These are phyloP conservation scores for Erebia aethiops DNA, from an alignment of 2,888 invertebrate genomes.

Conservation along the genomic window DNA sequence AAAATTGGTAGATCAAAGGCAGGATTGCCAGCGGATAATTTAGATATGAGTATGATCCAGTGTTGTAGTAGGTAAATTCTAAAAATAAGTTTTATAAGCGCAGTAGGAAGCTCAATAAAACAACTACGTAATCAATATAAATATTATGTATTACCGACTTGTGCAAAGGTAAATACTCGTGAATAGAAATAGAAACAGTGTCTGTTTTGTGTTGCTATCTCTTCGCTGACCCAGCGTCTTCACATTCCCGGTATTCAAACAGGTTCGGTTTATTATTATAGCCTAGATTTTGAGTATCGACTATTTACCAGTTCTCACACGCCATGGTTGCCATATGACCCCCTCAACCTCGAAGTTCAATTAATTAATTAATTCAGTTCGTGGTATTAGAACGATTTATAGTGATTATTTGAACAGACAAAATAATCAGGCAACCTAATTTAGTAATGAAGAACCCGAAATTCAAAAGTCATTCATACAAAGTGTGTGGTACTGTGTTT, in stretches of 20 bases:
- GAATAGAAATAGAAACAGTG: not conserved
- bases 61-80: not conserved
- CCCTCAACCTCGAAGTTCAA: not conserved
- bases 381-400: constrained; percentile 2
- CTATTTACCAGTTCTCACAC: not conserved
- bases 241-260: not conserved
- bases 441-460: too few species aligned
- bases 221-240: not conserved
- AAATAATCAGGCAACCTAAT: not conserved
- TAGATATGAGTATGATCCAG: not conserved
- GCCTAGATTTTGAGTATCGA: not conserved
- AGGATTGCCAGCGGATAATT: not conserved
- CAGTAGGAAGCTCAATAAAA: not conserved
- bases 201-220: constrained; percentile 3
- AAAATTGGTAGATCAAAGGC: not conserved
- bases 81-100: not conserved
- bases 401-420: not conserved
- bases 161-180: constrained; percentile 4
- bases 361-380: not conserved
- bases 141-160: not conserved
- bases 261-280: constrained; percentile 1
- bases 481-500: too few species aligned
- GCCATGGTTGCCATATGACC: not conserved
- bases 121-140: not conserved
- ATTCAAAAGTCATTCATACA: too few species aligned